Percentiles rank a stretch among this genome's conserved stretches.
These are phyloP conservation scores for Ramphastos sulfuratus DNA, from an alignment of 2,113 vertebrate genomes.

Conservation along the genomic window DNA sequence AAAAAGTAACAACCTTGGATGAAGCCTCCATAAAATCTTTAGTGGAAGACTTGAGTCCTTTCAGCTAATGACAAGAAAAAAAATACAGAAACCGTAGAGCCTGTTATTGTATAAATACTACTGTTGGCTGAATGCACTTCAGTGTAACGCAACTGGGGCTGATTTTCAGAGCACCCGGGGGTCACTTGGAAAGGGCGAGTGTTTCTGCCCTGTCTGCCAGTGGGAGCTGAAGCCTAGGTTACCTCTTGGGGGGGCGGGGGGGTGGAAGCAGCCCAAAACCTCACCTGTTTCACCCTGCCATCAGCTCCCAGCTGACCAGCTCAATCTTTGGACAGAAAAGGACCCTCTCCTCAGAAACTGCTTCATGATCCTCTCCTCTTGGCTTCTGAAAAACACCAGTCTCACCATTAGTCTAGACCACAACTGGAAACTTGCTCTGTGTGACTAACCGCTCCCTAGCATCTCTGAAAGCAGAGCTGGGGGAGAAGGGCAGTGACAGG, in stretches of 20 bases:
- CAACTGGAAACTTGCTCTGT: background rate
- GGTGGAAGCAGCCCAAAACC: constrained; percentile 1
- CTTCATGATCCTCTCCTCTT: constrained; percentile 56
- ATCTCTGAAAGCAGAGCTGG: accelerated
- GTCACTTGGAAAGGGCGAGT: background rate
- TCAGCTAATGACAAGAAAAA: constrained; percentile 73
- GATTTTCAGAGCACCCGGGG: background rate
- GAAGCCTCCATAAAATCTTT: constrained; percentile 79
- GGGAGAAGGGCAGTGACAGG: background rate
- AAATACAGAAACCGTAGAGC: constrained; percentile 67
- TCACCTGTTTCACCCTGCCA: background rate
- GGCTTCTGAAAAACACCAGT: constrained; percentile 43
- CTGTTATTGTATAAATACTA: constrained; percentile 61
- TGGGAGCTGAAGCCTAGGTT: background rate
- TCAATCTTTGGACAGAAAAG: constrained; percentile 52
- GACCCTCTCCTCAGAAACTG: constrained; percentile 49
- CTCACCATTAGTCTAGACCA: background rate
- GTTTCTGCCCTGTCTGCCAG: background rate
- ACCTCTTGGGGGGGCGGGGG: accelerated
- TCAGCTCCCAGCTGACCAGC: background rate
- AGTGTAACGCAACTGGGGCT: constrained; percentile 54
- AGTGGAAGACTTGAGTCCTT: constrained; percentile 87
- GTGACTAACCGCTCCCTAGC: background rate
- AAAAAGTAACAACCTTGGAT: constrained; percentile 64
- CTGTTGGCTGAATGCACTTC: constrained; percentile 77